Conservation (phyloP, 64 coral and sea anemone genomes). For the Pocillopora verrucosa region DNA sequence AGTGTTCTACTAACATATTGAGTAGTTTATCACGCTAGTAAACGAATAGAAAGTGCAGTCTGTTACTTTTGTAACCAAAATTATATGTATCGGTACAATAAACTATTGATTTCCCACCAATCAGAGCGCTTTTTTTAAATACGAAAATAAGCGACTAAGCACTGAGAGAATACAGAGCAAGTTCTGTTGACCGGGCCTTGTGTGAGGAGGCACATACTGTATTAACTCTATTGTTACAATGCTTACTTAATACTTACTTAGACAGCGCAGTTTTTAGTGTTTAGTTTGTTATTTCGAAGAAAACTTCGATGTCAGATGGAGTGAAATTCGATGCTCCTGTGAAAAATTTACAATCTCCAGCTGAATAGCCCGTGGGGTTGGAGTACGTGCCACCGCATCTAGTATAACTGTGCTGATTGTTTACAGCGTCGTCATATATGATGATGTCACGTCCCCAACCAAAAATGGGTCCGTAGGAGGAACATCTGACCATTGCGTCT, state of each 20-base stretch:
- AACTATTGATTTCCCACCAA: no score
- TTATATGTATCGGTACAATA: no score
- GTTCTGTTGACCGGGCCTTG: no score
- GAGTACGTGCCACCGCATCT: not conserved
- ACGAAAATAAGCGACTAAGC: no score
- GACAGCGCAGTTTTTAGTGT: not conserved
- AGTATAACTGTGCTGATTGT: not conserved
- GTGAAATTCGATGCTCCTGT: not conserved
- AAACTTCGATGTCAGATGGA: constrained; percentile 29
- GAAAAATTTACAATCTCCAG: not conserved
- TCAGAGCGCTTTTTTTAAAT: no score
- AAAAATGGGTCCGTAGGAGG: not conserved
- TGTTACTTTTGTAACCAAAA: no score
- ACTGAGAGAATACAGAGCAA: no score
- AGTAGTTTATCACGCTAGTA: no score
- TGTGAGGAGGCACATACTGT: no score
- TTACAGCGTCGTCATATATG: not conserved
- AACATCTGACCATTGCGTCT: not conserved
- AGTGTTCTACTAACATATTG: no score
- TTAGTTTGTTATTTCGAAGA: no score
- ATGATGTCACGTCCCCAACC: not conserved
- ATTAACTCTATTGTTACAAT: not conserved
- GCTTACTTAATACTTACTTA: not conserved
- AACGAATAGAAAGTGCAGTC: no score
- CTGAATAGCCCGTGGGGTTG: not conserved